Evolutionary conservation across 2,888 invertebrate species (phyloP), one percentile per base, ranked within the genome.

Genomic region (Criorhina ranunculi): DNA sequence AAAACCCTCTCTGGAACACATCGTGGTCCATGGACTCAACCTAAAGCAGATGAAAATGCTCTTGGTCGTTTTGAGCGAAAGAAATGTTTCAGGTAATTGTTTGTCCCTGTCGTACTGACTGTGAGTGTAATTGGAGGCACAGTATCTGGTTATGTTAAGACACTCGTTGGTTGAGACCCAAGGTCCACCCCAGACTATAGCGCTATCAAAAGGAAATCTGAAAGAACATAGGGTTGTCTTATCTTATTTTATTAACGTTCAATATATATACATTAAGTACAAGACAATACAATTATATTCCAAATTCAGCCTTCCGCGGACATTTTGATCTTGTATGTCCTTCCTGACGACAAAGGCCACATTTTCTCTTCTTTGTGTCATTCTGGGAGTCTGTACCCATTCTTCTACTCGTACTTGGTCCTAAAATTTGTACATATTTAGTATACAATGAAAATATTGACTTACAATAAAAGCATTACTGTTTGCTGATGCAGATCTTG

Each of bases 261-360:
- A 37, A 37, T 12, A 6, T 12, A 40, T 1, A 17, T 3, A 17
- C 17, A 46, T 3, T 2, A 17, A 19, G 0, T 11, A 46, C 46
- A 46, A 9, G 12, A n/a, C 6, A 6, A 46, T 7, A 33, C 15
- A 15, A 24, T 42, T 51, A 51, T 11, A 81, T 77, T 66, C 89
- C 88, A 72, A 88, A 89, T 40, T 90, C 88, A 3, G 66, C 86
- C 83, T 90, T 90, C 3, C 90, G 87, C 0, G 95, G 95, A 88
- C 95, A 95, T 75, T 93, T 93, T 37, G 88, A 90, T 72, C 93
- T 92, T 0, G 92, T 94, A 88, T 95, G 95, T 9, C 95, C 97
- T 92, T 95, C 95, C 88, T 95, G 93, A 7, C 95, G 94, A 90
- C 97, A 97, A 57, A 94, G 88, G 0, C 96, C 94, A 90, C 97